Evolutionary conservation across 2,113 vertebrate species (phyloP).

Genomic region (Heptranchias perlo): DNA sequence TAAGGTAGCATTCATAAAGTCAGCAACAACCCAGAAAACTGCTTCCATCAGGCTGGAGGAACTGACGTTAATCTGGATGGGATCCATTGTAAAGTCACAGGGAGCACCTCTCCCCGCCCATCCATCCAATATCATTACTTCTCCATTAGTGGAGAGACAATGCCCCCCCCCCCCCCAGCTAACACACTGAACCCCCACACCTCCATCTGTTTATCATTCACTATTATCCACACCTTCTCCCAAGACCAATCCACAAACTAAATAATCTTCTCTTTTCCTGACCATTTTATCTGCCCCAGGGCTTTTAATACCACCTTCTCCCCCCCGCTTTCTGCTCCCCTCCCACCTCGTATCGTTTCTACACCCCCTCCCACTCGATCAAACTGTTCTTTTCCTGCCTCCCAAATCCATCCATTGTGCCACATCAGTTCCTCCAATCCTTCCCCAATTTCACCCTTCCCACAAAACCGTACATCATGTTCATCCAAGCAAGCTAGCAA

Average conservation of each 20-base stretch:
- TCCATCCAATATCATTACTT: background rate
- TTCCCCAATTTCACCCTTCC: background rate
- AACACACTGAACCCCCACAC: background rate
- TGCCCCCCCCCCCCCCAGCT: background rate
- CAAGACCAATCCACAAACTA: background rate
- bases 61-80: background rate
- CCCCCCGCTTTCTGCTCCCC: background rate
- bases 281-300: background rate
- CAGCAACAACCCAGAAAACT: constrained; percentile 7
- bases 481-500: background rate
- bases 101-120: background rate
- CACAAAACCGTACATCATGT: background rate
- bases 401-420: background rate
- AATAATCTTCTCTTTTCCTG: background rate
- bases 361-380: background rate
- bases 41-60: background rate
- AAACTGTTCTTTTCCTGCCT: background rate
- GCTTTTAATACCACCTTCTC: background rate
- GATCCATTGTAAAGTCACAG: background rate
- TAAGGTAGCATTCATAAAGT: constrained; percentile 25
- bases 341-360: background rate
- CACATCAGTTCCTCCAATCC: too few species aligned
- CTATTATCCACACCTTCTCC: background rate
- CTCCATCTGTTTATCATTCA: background rate
- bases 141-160: background rate